These are phyloP conservation scores for Protaetia brevitarsis DNA, from an alignment of 1,140 invertebrate genomes.

Conservation along the genomic window DNA sequence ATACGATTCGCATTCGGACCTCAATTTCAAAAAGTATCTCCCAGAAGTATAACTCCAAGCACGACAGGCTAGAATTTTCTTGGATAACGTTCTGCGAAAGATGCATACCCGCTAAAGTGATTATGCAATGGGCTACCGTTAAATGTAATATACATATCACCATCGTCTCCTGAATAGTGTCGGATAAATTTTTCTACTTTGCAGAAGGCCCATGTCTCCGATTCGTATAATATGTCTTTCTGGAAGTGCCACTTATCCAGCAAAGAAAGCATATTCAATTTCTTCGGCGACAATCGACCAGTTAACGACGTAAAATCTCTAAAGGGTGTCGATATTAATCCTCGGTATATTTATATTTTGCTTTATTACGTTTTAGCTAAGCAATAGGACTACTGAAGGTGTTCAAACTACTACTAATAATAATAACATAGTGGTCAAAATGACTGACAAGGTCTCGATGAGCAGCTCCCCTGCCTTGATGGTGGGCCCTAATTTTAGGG, in stretches of 20 bases:
- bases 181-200: background rate
- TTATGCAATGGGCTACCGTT: background rate
- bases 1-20: background rate
- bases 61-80: background rate
- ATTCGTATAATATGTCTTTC: conserved; percentile 10
- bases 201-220: background rate
- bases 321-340: background rate
- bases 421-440: background rate
- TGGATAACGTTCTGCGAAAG: background rate
- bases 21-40: background rate
- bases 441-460: conserved; percentile 16
- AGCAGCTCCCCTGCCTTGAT: conserved; percentile 66
- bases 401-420: conserved; percentile 2
- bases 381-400: background rate
- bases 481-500: conserved; percentile 99
- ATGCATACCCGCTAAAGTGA: background rate
- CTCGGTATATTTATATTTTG: too few species aligned
- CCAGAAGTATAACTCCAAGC: background rate
- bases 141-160: background rate
- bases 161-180: background rate
- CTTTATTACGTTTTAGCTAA: conserved; percentile 19
- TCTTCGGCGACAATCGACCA: background rate
- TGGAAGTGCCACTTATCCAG: conserved; percentile 15
- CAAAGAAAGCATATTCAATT: conserved; percentile 14
- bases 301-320: background rate